Conservation (phyloP, 2,888 invertebrate genomes). For the Blomia tropicalis region DNA sequence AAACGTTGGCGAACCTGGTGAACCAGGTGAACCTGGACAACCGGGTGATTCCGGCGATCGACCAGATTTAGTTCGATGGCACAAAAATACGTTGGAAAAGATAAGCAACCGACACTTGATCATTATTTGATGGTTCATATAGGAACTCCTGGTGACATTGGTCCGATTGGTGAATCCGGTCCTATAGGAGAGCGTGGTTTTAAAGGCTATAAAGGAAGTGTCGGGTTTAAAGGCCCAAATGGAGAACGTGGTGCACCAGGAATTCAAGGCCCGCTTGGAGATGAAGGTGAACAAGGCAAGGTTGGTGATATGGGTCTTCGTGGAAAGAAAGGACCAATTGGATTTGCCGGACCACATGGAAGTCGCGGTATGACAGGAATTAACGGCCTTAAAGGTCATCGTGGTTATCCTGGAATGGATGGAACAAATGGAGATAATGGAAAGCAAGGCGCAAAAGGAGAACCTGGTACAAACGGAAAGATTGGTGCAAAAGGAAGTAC, state of each 20-base stretch:
- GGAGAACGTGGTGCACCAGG: not conserved
- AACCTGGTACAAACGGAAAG: not conserved
- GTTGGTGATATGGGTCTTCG: not conserved
- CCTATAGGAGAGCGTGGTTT: not conserved
- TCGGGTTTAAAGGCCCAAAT: not conserved
- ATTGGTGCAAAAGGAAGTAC: not conserved
- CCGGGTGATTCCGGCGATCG: not conserved
- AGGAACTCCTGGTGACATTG: not conserved
- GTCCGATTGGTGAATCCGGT: not conserved
- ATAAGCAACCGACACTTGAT: constrained; percentile 2
- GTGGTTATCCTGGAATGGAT: not conserved
- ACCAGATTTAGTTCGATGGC: not conserved
- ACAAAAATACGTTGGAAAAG: constrained; percentile 1
- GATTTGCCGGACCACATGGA: not conserved
- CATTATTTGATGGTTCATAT: not conserved
- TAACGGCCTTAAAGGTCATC: not conserved
- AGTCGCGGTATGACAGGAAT: not conserved
- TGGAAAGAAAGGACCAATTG: not conserved
- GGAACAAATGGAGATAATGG: not conserved
- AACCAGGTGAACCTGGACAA: not conserved
- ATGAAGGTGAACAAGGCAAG: not conserved
- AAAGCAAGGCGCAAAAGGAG: not conserved
- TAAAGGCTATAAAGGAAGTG: not conserved
- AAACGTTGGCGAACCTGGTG: not conserved
- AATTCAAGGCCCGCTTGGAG: not conserved